Conservation (phyloP, 1,140 invertebrate species). For the Globodera ellingtonae region DNA sequence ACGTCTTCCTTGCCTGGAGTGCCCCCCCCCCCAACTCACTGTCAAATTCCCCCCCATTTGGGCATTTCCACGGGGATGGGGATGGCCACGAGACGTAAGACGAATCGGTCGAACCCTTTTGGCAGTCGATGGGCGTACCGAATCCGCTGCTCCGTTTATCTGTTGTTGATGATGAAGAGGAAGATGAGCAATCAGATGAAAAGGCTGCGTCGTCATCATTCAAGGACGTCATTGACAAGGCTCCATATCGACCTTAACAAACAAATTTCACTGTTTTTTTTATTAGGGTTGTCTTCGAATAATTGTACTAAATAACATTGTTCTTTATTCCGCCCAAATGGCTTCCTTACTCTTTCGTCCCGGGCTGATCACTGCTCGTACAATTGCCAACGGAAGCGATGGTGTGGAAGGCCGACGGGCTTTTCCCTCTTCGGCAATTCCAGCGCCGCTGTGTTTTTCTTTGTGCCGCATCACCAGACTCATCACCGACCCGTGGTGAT, state of each 20-base stretch:
- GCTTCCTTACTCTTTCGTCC: background rate
- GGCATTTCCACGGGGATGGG: slow-evolving; percentile 12
- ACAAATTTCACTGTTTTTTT: too few relatives aligned
- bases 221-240: background rate
- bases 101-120: background rate
- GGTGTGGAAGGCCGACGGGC: background rate
- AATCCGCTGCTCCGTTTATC: background rate
- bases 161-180: background rate
- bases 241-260: background rate
- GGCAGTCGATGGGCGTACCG: background rate
- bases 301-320: too few relatives aligned
- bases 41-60: background rate
- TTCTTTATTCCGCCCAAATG: background rate
- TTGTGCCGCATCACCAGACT: slow-evolving; percentile 13
- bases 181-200: slow-evolving; percentile 15
- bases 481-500: background rate
- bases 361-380: background rate
- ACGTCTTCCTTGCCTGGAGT: too few relatives aligned
- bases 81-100: background rate
- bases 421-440: too few relatives aligned
- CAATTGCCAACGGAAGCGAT: background rate
- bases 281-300: too few relatives aligned
- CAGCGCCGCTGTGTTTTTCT: background rate
- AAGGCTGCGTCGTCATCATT: slow-evolving; percentile 11
- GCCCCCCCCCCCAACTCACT: background rate